A percentile compares a stretch with the other conserved stretches of the same genome.
phyloP scores from a whole-genome alignment of 2,113 vertebrate species.

The Chlorodrepanis virens region DNA sequence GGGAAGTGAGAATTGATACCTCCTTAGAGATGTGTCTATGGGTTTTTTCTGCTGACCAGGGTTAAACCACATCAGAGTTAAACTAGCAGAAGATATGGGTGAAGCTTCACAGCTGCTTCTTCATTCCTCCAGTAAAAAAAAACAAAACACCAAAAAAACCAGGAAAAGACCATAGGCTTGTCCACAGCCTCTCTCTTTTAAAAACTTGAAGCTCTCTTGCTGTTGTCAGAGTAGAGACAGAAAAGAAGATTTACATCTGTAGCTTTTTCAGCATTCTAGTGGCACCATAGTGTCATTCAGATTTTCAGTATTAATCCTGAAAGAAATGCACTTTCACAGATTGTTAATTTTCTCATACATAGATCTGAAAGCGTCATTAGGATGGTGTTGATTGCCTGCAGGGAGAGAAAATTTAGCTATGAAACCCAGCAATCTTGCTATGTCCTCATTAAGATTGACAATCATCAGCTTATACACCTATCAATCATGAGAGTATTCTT shows the following conservation, averaged over 20 bases:
- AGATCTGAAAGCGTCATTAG: not conserved
- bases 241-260: not conserved
- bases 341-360: not conserved
- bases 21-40: fast-evolving
- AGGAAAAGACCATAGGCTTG: not conserved
- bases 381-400: not conserved
- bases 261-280: not conserved
- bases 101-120: not conserved
- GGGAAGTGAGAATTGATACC: not conserved
- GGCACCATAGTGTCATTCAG: not conserved
- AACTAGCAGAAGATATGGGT: not conserved
- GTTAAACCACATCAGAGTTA: not conserved
- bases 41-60: not conserved
- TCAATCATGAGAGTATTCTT: not conserved
- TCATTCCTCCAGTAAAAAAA: too few relatives aligned
- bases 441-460: not conserved
- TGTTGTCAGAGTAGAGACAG: not conserved
- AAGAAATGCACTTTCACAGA: not conserved
- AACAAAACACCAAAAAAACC: not conserved
- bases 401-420: not conserved
- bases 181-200: not conserved
- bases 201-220: not conserved
- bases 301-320: not conserved
- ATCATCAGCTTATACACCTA: not conserved
- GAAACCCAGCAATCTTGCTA: not conserved